Evolutionary conservation across 2,113 vertebrate species (phyloP), one percentile per base, ranked within the genome.

Genomic region (Tringa solitaria): DNA sequence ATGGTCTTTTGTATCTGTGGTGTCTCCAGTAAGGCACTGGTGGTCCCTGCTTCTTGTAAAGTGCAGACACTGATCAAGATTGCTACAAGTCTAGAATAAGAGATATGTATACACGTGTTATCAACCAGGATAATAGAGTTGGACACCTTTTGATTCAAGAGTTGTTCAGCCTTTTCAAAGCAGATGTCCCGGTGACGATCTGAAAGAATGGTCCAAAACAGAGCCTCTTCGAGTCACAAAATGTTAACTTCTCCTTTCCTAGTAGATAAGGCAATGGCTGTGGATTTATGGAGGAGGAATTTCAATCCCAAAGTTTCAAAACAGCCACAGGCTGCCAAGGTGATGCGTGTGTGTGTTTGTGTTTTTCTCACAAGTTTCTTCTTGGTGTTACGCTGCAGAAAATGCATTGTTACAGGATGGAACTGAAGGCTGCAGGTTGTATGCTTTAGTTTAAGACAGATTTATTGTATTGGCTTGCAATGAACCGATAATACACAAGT

Each of bases 271-370:
- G 7, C 46, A 75, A 30, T 43, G 35, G 1, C 9, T 87, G 57
- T 57, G 12, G 43, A 35, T 75, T 91, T 91, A 79, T 30, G 33
- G 30, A 88, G 19, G 7, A 68, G 8, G 15, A 83, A 48, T 82
- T 82, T 94, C 8, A 72, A 50, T 56, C 21, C 12, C 30, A 8
- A 72, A 33, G 4, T 56, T 80, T 72, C 30, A 5, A 60, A 85
- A 48, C 10, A 56, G 27, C 6, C 9, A 69, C 14, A 27, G 35
- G 3, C 37, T 88, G 14, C 15, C 39, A 59, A 78, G 33, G 54
- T 20, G 6, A 57, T 32, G 2, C 1, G 4, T n/a, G 8, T 32
- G 24, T 1, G 2, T 11, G 17, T 53, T 54, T 33, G 4, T 41
- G 17, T n/a, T 78, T 96, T 95, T 81, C 18, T 84, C 30, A 60